Conservation (phyloP, 2,888 invertebrate genomes). For the Cryptus armator region DNA sequence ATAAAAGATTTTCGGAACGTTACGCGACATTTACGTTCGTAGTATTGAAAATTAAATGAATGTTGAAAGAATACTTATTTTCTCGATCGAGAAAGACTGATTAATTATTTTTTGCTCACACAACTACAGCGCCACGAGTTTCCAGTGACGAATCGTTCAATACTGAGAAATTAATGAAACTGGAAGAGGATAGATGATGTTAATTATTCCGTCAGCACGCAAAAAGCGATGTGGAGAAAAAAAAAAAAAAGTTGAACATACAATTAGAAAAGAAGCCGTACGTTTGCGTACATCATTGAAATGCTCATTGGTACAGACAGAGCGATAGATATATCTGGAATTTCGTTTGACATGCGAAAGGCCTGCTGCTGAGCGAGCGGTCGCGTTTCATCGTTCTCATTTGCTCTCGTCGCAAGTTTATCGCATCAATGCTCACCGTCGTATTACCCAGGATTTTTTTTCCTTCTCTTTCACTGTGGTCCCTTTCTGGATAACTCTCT, state of each 20-base stretch:
- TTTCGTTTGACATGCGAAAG: conserved; percentile 55
- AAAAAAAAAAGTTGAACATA: conserved; percentile 21
- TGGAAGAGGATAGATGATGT: conserved; percentile 19
- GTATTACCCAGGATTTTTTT: conserved; percentile 9
- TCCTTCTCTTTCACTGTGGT: conserved; percentile 20
- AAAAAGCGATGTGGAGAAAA: neutral
- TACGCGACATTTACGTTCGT: neutral
- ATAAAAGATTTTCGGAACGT: neutral
- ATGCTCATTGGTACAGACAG: conserved; percentile 39
- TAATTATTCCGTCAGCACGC: conserved; percentile 54
- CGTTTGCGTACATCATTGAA: conserved; percentile 9
- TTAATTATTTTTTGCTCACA: no score
- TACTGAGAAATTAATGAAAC: neutral
- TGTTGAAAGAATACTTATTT: no score
- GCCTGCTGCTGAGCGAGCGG: conserved; percentile 16
- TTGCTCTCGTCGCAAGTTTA: conserved; percentile 33
- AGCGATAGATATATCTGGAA: conserved; percentile 9
- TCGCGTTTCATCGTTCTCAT: conserved; percentile 41
- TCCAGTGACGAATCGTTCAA: no score
- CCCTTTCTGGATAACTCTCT: neutral
- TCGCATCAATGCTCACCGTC: conserved; percentile 1
- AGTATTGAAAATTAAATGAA: neutral
- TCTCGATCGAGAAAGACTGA: no score
- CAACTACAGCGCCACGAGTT: no score
- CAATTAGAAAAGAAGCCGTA: neutral